Evolutionary conservation across 2,113 vertebrate species (phyloP).

Genomic region (Heloderma charlesbogerti): DNA sequence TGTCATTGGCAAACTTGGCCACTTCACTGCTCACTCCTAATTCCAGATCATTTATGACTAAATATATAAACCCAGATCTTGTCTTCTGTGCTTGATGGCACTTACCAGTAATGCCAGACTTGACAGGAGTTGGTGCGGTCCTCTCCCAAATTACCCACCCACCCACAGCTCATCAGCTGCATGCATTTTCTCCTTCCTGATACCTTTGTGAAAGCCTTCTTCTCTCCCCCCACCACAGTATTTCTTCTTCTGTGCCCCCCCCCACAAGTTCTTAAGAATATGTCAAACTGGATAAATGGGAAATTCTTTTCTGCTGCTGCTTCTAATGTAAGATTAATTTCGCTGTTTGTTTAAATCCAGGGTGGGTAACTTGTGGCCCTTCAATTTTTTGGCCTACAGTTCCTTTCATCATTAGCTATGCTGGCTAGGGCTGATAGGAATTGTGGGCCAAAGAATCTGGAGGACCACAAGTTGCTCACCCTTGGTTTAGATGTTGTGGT

Average conservation of each 20-base stretch:
- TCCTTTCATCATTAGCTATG: too few species aligned
- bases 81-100: accelerated
- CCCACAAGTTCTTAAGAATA: neutral
- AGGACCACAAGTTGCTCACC: too few species aligned
- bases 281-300: neutral
- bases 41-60: too few species aligned
- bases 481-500: neutral
- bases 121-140: neutral
- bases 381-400: too few species aligned
- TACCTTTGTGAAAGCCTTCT: neutral
- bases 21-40: too few species aligned
- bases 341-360: neutral
- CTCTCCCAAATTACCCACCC: neutral
- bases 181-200: too few species aligned
- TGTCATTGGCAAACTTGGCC: too few species aligned
- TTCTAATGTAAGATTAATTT: neutral
- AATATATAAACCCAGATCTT: accelerated
- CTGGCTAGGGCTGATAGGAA: too few species aligned
- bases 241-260: neutral
- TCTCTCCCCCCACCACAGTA: neutral
- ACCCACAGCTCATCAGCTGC: neutral
- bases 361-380: too few species aligned
- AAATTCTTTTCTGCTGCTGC: neutral
- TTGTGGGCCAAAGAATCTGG: too few species aligned
- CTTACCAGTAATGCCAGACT: too few species aligned